Evolutionary conservation across 1,140 invertebrate genomes (phyloP).

Genomic region (Drosophila saltans): DNA sequence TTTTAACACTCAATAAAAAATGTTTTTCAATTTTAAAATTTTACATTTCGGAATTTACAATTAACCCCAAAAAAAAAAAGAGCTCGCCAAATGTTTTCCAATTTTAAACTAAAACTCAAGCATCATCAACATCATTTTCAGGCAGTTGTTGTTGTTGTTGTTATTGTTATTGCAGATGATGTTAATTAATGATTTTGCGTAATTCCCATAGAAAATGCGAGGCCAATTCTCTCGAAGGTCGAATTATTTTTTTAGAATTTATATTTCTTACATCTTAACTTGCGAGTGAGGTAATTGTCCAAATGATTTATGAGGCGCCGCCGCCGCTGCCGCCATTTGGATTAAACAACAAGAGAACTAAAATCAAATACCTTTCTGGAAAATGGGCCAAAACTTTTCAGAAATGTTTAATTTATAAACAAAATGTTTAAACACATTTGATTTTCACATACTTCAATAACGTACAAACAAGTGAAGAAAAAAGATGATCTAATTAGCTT

Average conservation of each 20-base stretch:
- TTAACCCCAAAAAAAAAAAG: conserved; percentile 29
- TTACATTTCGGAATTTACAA: conserved; percentile 47
- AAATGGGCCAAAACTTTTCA: too few relatives aligned
- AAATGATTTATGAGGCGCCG: conserved; percentile 49
- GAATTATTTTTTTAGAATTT: conserved; percentile 19
- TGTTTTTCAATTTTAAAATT: conserved; percentile 11
- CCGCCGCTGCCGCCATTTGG: conserved; percentile 22
- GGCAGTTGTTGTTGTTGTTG: too few relatives aligned
- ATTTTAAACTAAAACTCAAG: conserved; percentile 23
- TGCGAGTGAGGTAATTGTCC: conserved; percentile 37
- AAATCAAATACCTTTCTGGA: background rate
- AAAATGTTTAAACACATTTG: too few relatives aligned
- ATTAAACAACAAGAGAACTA: background rate
- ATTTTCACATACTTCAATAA: too few relatives aligned
- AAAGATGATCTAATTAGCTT: too few relatives aligned
- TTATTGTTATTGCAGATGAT: conserved; percentile 14
- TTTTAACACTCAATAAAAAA: conserved; percentile 38
- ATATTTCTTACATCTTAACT: conserved; percentile 17
- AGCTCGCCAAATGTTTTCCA: too few relatives aligned
- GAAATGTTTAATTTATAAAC: too few relatives aligned
- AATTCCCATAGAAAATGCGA: conserved; percentile 41
- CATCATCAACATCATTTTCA: conserved; percentile 13
- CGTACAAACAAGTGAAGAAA: too few relatives aligned
- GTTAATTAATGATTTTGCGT: conserved; percentile 53
- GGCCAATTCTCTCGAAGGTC: conserved; percentile 42